Percentiles rank a stretch among this genome's conserved stretches.
These are phyloP conservation scores for Lepus americanus DNA, from an alignment of 2,113 vertebrate genomes.

Conservation along the genomic window DNA sequence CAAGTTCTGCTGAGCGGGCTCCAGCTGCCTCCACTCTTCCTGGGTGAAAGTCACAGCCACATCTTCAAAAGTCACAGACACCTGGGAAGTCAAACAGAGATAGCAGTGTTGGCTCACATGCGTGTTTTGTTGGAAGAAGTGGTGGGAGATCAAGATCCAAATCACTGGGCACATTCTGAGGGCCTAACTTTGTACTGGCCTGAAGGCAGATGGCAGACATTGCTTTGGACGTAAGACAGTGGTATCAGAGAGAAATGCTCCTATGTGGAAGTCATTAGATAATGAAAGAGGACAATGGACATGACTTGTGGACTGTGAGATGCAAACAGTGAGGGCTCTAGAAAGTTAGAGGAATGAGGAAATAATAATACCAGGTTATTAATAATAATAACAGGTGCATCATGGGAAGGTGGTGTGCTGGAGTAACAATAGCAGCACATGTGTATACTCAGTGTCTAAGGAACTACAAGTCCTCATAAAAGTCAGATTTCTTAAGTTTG, in stretches of 20 bases:
- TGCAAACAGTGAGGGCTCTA: not conserved
- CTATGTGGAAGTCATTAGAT: accelerated
- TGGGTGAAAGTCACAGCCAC: slow-evolving; percentile 78
- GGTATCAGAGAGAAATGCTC: not conserved
- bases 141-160: not conserved
- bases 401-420: too few species aligned
- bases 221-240: not conserved
- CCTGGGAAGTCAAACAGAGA: slow-evolving; percentile 44
- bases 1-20: slow-evolving; percentile 61
- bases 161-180: not conserved
- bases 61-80: slow-evolving; percentile 75
- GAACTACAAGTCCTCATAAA: not conserved
- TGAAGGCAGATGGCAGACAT: accelerated
- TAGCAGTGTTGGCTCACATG: accelerated
- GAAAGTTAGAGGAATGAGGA: accelerated
- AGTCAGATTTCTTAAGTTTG: not conserved
- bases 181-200: not conserved
- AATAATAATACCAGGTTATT: not conserved
- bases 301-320: not conserved
- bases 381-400: too few species aligned
- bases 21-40: slow-evolving; percentile 76
- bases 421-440: too few species aligned
- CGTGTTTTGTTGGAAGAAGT: too few species aligned
- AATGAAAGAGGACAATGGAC: not conserved
- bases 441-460: not conserved